Evolutionary conservation across 2,888 invertebrate genomes (phyloP).

Genomic region (Halocaridina rubra): DNA sequence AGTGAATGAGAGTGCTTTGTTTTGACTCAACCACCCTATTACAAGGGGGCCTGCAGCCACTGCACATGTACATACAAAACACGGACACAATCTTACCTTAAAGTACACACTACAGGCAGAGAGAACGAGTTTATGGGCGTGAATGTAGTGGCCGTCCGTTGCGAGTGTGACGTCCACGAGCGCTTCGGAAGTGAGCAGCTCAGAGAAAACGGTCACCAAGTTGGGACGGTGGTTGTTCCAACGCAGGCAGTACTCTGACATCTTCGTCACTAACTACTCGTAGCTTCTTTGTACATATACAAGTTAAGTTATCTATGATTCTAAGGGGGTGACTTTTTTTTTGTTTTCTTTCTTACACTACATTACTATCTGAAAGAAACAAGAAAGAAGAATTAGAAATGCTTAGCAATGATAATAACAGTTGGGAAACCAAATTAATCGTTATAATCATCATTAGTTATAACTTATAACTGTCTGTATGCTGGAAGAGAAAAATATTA

Average conservation of each 20-base stretch:
- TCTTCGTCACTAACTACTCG: constrained; percentile 1
- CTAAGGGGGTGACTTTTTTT: neutral
- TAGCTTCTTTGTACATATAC: neutral
- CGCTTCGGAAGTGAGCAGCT: constrained; percentile 83
- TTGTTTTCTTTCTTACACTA: neutral
- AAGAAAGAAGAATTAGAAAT: too few relatives aligned
- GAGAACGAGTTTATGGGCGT: constrained; percentile 89
- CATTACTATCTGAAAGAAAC: neutral
- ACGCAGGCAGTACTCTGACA: constrained; percentile 83
- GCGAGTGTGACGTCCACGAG: constrained; percentile 90
- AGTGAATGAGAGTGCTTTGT: too few relatives aligned
- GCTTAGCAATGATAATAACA: neutral
- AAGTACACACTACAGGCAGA: constrained; percentile 95
- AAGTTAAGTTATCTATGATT: neutral
- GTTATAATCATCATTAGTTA: too few relatives aligned
- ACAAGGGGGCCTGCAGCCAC: too few relatives aligned
- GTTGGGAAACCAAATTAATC: too few relatives aligned
- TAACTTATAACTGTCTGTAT: too few relatives aligned
- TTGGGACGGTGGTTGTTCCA: constrained; percentile 97
- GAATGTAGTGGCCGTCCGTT: constrained; percentile 88
- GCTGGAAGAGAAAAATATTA: too few relatives aligned
- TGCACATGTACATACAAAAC: too few relatives aligned
- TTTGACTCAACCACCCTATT: too few relatives aligned
- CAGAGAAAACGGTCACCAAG: constrained; percentile 88
- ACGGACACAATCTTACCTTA: constrained; percentile 75